Evolutionary conservation across 1,140 invertebrate species (phyloP).

Genomic region (Drosophila azteca): DNA sequence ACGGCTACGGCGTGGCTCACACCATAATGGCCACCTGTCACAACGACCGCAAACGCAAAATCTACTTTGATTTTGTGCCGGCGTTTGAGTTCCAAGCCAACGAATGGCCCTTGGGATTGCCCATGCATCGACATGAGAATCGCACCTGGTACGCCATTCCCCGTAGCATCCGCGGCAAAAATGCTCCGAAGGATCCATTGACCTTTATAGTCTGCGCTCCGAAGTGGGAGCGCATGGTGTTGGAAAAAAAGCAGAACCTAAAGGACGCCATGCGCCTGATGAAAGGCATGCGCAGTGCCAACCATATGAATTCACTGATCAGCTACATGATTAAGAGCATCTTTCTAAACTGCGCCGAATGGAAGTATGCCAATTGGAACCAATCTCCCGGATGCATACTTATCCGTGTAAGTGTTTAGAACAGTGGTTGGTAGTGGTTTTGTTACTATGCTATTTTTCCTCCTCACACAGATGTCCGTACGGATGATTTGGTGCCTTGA

Average conservation of each 20-base stretch:
- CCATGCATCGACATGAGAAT: neutral
- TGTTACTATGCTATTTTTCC: neutral
- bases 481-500: no score
- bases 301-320: slow-evolving; percentile 31
- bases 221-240: slow-evolving; percentile 44
- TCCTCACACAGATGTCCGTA: slow-evolving; percentile 13
- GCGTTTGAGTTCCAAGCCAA: slow-evolving; percentile 39
- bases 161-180: slow-evolving; percentile 2
- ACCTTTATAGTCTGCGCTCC: slow-evolving; percentile 55
- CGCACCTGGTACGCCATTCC: slow-evolving; percentile 56
- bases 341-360: slow-evolving; percentile 15
- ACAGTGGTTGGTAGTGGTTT: neutral
- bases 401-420: slow-evolving; percentile 33
- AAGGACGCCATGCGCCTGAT: slow-evolving; percentile 53
- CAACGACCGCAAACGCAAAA: slow-evolving; percentile 8
- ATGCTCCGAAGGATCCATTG: slow-evolving; percentile 15
- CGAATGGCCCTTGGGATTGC: slow-evolving; percentile 25
- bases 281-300: slow-evolving; percentile 46
- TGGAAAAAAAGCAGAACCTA: slow-evolving; percentile 46
- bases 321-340: slow-evolving; percentile 54
- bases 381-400: slow-evolving; percentile 43
- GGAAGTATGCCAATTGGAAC: slow-evolving; percentile 17
- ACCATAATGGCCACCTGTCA: slow-evolving; percentile 41
- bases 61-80: slow-evolving; percentile 62
- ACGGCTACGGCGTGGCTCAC: slow-evolving; percentile 47